Base-by-base conservation (phyloP, 2,797 vertebrate genomes). In the Emydoidea blandingii region DNA sequence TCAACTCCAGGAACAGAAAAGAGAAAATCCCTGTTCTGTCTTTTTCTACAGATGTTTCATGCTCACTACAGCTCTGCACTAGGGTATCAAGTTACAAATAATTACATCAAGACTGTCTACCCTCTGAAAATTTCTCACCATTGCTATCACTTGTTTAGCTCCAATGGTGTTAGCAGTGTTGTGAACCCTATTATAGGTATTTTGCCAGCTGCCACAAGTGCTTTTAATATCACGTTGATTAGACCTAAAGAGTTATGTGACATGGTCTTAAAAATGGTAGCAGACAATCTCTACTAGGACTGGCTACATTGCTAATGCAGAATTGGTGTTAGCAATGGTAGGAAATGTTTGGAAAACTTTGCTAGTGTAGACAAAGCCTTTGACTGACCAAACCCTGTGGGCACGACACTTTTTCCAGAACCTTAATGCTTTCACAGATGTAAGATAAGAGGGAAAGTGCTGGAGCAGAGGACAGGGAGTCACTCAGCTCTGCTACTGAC, bases 141-240 rank as follows among this genome's bases (percentile, higher is more conserved):
- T 76, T 44, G 23, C 72, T 76, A 76, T 74, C 25, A 16, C 74
- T 78, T 31, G 74, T 91, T 96, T 81, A 95, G 85, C 93, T 95
- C 85, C 52, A 53, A 93, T 9, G 27, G 44, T 94, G 92, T 83
- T 91, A 23, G 27, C n/a, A 72, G 11, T 41, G 65, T 72, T 41
- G n/a, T 72, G 44, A 41, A 83, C 84, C 52, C 89, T 96, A 86
- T 74, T 90, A 89, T 86, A 87, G 54, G 50, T 84, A 15, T 89
- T 93, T 84, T 93, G 89, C 96, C 96, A 96, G 65, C 92, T 97
- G 94, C 95, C 94, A 89, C 95, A 96, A 83, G 92, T 95, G 89
- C 87, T 87, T 90, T 94, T 87, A 86, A 62, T 81, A 87, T 86
- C 27, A 78, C 2, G 3, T 31, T 15, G 6, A 49, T 49, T 76